phyloP scores from a whole-genome alignment of 2,888 invertebrate genomes.

The Hylaea fasciaria region DNA sequence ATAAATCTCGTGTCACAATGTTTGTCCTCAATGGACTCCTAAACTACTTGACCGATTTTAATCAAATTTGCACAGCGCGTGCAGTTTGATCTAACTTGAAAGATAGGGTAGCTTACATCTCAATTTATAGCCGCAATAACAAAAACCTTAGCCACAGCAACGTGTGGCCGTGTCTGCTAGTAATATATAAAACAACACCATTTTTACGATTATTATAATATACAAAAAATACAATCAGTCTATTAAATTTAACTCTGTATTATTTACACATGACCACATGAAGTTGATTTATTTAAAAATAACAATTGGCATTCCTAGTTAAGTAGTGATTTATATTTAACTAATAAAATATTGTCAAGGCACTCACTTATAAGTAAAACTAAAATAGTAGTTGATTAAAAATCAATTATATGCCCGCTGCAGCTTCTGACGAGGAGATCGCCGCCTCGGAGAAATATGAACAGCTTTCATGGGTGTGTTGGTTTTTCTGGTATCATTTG shows the following conservation, averaged over 20 bases:
- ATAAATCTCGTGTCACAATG: no score
- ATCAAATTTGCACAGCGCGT: no score
- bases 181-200: background rate
- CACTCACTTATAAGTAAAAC: slow-evolving; percentile 42
- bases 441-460: slow-evolving; percentile 75
- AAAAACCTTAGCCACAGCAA: no score
- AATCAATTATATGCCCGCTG: slow-evolving; percentile 46
- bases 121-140: no score
- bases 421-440: slow-evolving; percentile 72
- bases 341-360: slow-evolving; percentile 28
- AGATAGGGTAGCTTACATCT: no score
- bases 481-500: slow-evolving; percentile 72
- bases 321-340: slow-evolving; percentile 37
- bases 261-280: slow-evolving; percentile 72
- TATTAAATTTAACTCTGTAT: slow-evolving; percentile 49
- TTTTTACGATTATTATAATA: slow-evolving; percentile 8
- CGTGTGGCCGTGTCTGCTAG: no score
- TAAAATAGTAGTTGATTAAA: slow-evolving; percentile 27
- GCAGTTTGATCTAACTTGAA: no score
- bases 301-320: slow-evolving; percentile 47
- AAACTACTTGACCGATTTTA: no score
- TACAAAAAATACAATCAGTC: slow-evolving; percentile 26
- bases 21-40: no score
- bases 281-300: slow-evolving; percentile 46
- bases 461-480: slow-evolving; percentile 86